phyloP scores from a whole-genome alignment of 2,113 vertebrate species.

The Athene noctua region DNA sequence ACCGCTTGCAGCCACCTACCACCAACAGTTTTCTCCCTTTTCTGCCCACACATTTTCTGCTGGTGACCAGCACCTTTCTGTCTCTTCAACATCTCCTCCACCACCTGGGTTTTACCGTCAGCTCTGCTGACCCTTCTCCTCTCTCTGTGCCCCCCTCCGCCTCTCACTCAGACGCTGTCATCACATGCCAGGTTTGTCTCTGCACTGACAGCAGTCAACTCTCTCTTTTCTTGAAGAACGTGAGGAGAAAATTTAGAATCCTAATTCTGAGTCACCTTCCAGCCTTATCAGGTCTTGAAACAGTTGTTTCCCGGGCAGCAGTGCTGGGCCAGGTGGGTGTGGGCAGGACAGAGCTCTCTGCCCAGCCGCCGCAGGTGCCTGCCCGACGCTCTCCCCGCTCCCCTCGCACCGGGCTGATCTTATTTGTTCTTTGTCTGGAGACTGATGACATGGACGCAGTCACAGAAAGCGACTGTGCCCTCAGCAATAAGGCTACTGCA shows the following conservation, averaged over 20 bases:
- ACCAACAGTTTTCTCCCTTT: background rate
- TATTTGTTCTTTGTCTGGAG: background rate
- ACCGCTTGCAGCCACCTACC: background rate
- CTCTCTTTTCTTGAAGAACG: background rate
- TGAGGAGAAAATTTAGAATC: background rate
- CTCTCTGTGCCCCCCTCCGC: background rate
- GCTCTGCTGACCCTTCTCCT: background rate
- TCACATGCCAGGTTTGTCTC: background rate
- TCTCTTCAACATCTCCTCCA: background rate
- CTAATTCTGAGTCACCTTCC: background rate
- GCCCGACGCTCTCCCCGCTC: background rate
- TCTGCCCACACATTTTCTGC: background rate
- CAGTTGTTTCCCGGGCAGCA: background rate
- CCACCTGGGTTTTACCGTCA: background rate
- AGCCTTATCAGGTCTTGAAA: background rate
- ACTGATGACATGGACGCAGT: background rate
- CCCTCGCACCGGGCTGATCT: background rate
- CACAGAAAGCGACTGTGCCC: background rate
- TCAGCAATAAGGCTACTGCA: background rate
- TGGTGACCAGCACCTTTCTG: background rate
- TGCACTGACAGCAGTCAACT: background rate
- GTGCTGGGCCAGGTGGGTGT: background rate
- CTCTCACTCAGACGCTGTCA: background rate
- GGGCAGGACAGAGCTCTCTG: background rate
- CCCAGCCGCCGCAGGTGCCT: conserved; percentile 16